phyloP scores from a whole-genome alignment of 2,797 vertebrate species.

The Neoniphon sammara region DNA sequence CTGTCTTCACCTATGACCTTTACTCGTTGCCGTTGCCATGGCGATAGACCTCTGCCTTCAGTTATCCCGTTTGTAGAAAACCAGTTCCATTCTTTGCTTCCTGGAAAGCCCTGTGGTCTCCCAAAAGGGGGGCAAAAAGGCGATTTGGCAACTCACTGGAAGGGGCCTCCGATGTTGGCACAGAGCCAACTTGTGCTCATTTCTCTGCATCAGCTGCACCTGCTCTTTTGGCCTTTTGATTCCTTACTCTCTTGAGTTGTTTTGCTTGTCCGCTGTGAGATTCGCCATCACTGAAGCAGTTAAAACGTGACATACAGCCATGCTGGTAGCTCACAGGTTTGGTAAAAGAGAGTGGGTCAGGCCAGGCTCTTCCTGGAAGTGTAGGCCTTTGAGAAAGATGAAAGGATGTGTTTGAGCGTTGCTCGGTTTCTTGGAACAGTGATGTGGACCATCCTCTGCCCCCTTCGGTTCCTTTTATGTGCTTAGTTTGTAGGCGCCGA shows the following conservation, averaged over 20 bases:
- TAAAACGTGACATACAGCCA: not conserved
- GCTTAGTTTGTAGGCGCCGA: too few species aligned
- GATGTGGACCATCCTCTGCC: not conserved
- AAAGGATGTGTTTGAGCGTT: not conserved
- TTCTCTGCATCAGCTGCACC: slow-evolving; percentile 43
- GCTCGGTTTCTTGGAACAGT: not conserved
- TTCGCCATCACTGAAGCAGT: too few species aligned
- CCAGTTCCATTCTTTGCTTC: slow-evolving; percentile 48
- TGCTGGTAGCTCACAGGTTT: slow-evolving; percentile 10
- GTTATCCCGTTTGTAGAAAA: slow-evolving; percentile 46
- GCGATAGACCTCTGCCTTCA: slow-evolving; percentile 16
- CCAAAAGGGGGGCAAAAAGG: slow-evolving; percentile 34
- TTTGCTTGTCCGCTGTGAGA: slow-evolving; percentile 23
- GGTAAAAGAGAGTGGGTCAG: not conserved
- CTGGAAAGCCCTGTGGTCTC: slow-evolving; percentile 33
- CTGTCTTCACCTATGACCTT: slow-evolving; percentile 33
- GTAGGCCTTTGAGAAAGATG: not conserved
- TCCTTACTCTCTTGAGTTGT: slow-evolving; percentile 7
- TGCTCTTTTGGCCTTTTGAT: slow-evolving; percentile 25
- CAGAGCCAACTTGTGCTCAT: slow-evolving; percentile 54
- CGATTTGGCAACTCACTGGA: slow-evolving; percentile 38
- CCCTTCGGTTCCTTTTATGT: too few species aligned
- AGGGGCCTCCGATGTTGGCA: slow-evolving; percentile 32
- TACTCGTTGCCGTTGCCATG: slow-evolving; percentile 26
- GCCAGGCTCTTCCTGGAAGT: slow-evolving; percentile 3